Evolutionary conservation across 2,797 vertebrate species (phyloP), one percentile per base, ranked within the genome.

Genomic region (Sphenopsis melanotis): DNA sequence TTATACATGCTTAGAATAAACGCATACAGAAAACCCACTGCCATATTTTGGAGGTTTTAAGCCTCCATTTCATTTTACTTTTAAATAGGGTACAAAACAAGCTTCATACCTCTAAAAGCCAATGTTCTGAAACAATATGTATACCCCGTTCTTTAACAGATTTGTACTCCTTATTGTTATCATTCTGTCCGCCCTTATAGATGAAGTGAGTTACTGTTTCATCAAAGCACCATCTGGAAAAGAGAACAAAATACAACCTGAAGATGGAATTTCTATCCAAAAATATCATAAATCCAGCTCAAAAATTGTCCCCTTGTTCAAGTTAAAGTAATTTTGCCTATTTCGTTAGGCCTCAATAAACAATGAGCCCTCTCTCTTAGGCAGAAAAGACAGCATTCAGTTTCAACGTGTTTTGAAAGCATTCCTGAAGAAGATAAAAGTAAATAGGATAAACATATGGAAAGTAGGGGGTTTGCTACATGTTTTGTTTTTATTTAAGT

Each of bases 191-290:
- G 41, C 99, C 99, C 87, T 99, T 99, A 95, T 99, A 99, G 97
- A 99, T 98, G 97, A 99, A 99, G 96, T 99, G 99, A 6, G 99
- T 99, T 94, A 99, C 99, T 5, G 98, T 98, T 88, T 99, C 98
- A 91, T 99, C 99, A 97, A 98, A 99, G 49, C 98, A 98, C 99
- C 99, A 99, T 87, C 99, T 99, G 90, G 57, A 96, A 97, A 63
- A 90, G 41, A 95, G 75, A 94, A 81, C 1, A 5, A 86, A 70
- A 83, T n/a, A 44, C 50, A 95, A 83, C 22, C 46, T 89, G 42
- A 85, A 96, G 27, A 83, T 9, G 16, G 0, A 12, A 75, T 52
- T 49, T 77, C 41, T 81, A 55, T 29, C 50, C 74, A 53, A 86
- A 79, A 60, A 16, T 20, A 78, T 39, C 42, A 83, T 49, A 92